A percentile compares a stretch with the other conserved stretches of the same genome.
These are phyloP conservation scores for Acyrthosiphon pisum DNA, from an alignment of 1,140 invertebrate species.

Conservation along the genomic window DNA sequence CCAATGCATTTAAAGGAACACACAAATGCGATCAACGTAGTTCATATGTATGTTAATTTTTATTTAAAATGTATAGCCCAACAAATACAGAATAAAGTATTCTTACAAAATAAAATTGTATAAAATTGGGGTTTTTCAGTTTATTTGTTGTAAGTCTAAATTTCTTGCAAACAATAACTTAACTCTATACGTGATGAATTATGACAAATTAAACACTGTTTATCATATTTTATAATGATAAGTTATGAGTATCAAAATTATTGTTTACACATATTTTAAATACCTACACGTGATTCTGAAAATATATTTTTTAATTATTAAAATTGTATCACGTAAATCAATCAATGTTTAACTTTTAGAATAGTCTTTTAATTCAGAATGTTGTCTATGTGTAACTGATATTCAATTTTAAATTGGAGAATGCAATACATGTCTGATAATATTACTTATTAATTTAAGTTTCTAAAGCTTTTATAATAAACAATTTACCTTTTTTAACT, in stretches of 20 bases:
- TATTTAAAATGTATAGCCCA: background rate
- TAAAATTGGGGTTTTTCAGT: background rate
- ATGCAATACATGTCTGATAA: too few species aligned
- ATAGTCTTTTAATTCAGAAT: background rate
- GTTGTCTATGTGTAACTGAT: background rate
- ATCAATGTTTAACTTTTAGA: too few species aligned
- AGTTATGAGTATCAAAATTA: background rate
- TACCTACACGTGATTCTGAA: background rate
- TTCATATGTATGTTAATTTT: constrained; percentile 81
- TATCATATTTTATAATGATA: background rate
- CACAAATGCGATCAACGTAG: constrained; percentile 92
- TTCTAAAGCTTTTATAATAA: background rate
- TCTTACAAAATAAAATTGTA: background rate
- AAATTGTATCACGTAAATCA: too few species aligned
- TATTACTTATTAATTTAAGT: background rate
- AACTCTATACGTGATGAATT: background rate
- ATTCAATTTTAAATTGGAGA: too few species aligned
- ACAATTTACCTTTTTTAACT: background rate
- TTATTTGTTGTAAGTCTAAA: background rate
- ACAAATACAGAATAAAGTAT: background rate
- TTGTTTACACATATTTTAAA: background rate
- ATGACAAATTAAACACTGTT: background rate
- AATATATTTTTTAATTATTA: background rate
- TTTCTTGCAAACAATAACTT: background rate
- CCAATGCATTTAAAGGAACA: constrained; percentile 94